Conservation (phyloP, 2,113 vertebrate species). For the Nanorana parkeri region DNA sequence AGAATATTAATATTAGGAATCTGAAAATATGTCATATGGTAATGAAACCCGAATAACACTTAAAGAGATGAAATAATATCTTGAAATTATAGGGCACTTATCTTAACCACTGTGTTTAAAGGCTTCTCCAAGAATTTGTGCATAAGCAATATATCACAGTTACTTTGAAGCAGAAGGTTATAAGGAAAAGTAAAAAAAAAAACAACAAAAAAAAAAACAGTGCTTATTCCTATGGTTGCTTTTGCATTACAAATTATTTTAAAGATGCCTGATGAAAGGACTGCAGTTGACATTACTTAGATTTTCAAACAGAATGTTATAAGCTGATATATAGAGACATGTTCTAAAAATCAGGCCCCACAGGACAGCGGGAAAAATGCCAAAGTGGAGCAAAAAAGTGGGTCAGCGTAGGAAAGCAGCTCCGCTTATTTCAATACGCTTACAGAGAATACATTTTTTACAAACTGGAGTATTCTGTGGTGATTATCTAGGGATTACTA, state of each 20-base stretch:
- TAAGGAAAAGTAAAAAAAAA: slow-evolving; percentile 12
- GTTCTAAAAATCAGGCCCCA: slow-evolving; percentile 48
- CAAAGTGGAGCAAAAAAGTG: slow-evolving; percentile 55
- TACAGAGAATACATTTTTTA: slow-evolving; percentile 31
- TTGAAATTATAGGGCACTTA: slow-evolving; percentile 51
- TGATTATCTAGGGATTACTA: slow-evolving; percentile 28
- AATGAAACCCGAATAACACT: slow-evolving; percentile 44
- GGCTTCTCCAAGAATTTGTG: slow-evolving; percentile 17
- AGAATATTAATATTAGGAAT: slow-evolving; percentile 51
- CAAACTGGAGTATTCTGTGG: slow-evolving; percentile 34
- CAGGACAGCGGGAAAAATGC: slow-evolving; percentile 46
- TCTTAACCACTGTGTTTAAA: slow-evolving; percentile 51
- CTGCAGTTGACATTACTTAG: slow-evolving; percentile 52
- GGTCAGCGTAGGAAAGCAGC: slow-evolving; percentile 52
- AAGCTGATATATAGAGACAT: slow-evolving; percentile 43
- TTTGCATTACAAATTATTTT: slow-evolving; percentile 56
- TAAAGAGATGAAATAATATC: slow-evolving; percentile 43
- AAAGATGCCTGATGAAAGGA: slow-evolving; percentile 52
- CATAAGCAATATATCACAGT: slow-evolving; percentile 54
- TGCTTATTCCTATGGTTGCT: slow-evolving; percentile 5
- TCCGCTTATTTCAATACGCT: slow-evolving; percentile 39
- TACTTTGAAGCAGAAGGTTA: slow-evolving; percentile 46
- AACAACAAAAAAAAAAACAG: slow-evolving; percentile 25
- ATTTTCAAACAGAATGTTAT: slow-evolving; percentile 56
- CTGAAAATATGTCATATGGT: slow-evolving; percentile 56